Conservation (phyloP, 2,888 invertebrate genomes). For the Eurytoma adleriae region DNA sequence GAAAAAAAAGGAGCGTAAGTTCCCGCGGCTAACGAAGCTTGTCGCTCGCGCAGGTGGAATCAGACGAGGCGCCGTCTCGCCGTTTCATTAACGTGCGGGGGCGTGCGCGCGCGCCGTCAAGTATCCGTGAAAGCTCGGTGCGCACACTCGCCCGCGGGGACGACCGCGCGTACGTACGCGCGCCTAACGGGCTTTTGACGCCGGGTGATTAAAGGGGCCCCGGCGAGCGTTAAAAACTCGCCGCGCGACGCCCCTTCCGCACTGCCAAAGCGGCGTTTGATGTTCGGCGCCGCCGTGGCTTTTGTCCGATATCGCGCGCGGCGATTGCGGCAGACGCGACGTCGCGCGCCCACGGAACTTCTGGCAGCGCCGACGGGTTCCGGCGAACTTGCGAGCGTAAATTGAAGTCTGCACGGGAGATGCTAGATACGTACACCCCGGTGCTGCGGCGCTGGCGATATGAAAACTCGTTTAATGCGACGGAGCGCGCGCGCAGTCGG, state of each 20-base stretch:
- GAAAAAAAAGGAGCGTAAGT: background rate
- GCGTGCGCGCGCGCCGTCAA: slow-evolving; percentile 6
- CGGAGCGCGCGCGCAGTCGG: background rate
- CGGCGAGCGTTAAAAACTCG: slow-evolving; percentile 13
- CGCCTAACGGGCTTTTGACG: background rate
- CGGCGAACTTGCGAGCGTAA: slow-evolving; percentile 8
- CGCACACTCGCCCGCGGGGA: background rate
- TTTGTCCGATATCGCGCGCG: background rate
- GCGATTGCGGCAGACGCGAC: background rate
- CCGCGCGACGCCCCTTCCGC: background rate
- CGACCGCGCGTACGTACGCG: background rate
- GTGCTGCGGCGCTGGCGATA: background rate
- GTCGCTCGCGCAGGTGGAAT: slow-evolving; percentile 31
- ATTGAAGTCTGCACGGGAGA: background rate
- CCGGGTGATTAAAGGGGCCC: slow-evolving; percentile 38
- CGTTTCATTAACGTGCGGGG: slow-evolving; percentile 38
- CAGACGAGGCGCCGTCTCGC: slow-evolving; percentile 37
- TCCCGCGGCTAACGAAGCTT: slow-evolving; percentile 46
- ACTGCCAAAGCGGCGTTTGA: background rate
- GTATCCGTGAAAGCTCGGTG: slow-evolving; percentile 40
- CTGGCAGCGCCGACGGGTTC: background rate
- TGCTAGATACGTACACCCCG: background rate
- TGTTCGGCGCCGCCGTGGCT: background rate
- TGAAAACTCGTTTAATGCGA: background rate
- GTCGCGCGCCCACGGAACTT: background rate